These are phyloP conservation scores for Rhorus exstirpatorius DNA, from an alignment of 2,888 invertebrate species.

Conservation along the genomic window DNA sequence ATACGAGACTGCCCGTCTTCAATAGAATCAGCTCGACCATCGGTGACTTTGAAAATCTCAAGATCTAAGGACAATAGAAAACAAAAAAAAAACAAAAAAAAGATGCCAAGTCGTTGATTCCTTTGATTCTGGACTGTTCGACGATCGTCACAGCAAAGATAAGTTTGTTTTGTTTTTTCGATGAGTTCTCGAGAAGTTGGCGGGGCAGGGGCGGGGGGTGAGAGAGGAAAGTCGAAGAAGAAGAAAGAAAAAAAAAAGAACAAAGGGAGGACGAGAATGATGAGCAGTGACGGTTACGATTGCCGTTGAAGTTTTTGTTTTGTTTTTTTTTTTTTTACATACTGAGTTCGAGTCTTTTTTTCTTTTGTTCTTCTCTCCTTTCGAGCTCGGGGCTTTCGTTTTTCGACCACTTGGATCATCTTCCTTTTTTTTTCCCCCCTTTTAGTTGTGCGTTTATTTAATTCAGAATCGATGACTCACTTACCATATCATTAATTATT, in stretches of 20 bases:
- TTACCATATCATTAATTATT: constrained; percentile 48
- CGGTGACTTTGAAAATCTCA: constrained; percentile 82
- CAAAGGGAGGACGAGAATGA: not conserved
- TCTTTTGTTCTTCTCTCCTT: constrained; percentile 25
- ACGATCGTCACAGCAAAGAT: too few relatives aligned
- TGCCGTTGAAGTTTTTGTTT: not conserved
- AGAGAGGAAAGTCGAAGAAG: too few relatives aligned
- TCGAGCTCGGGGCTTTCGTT: not conserved
- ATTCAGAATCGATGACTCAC: constrained; percentile 19
- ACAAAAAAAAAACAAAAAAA: too few relatives aligned
- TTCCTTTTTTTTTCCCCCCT: constrained; percentile 21
- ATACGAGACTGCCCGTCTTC: constrained; percentile 93
- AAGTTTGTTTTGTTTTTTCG: too few relatives aligned
- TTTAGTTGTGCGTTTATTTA: not conserved
- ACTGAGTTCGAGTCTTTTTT: constrained; percentile 57
- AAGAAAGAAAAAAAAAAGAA: not conserved
- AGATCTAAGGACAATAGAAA: constrained; percentile 76
- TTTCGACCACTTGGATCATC: constrained; percentile 1
- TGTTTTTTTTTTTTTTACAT: constrained; percentile 40
- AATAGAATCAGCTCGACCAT: constrained; percentile 89
- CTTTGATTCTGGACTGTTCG: too few relatives aligned
- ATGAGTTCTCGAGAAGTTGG: too few relatives aligned
- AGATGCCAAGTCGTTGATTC: too few relatives aligned
- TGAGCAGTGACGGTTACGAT: not conserved
- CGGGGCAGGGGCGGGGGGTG: too few relatives aligned